phyloP scores from a whole-genome alignment of 2,113 vertebrate genomes.

The Seriola aureovittata region DNA sequence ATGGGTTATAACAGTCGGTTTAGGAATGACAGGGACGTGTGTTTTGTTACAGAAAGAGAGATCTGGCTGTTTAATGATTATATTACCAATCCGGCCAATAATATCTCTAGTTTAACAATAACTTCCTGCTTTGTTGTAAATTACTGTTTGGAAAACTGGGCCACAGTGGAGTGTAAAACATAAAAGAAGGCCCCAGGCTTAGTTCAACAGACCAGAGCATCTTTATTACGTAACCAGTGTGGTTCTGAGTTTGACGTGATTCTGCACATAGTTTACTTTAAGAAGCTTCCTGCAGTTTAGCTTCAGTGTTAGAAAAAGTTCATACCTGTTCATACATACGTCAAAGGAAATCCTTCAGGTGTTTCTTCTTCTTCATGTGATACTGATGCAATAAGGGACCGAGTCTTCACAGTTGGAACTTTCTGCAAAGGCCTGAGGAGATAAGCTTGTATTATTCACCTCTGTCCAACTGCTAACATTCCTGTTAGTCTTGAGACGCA shows the following conservation, averaged over 20 bases:
- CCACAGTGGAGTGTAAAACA: neutral
- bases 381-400: neutral
- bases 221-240: neutral
- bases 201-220: neutral
- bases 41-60: neutral
- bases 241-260: conserved; percentile 1
- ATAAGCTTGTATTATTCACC: neutral
- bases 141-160: neutral
- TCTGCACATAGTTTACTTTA: neutral
- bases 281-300: neutral
- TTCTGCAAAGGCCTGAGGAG: neutral
- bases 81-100: neutral
- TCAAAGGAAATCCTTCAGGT: neutral
- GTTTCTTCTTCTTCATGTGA: neutral
- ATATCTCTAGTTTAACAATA: conserved; percentile 16
- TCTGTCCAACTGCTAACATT: neutral
- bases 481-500: neutral
- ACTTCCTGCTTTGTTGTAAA: neutral
- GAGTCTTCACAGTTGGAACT: neutral
- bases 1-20: neutral
- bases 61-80: conserved; percentile 37
- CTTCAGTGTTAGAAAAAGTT: neutral
- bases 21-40: neutral
- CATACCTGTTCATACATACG: neutral
- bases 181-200: neutral